Evolutionary conservation across 2,797 vertebrate species (phyloP), one percentile per base, ranked within the genome.

Genomic region (Enteromius radiatus): DNA sequence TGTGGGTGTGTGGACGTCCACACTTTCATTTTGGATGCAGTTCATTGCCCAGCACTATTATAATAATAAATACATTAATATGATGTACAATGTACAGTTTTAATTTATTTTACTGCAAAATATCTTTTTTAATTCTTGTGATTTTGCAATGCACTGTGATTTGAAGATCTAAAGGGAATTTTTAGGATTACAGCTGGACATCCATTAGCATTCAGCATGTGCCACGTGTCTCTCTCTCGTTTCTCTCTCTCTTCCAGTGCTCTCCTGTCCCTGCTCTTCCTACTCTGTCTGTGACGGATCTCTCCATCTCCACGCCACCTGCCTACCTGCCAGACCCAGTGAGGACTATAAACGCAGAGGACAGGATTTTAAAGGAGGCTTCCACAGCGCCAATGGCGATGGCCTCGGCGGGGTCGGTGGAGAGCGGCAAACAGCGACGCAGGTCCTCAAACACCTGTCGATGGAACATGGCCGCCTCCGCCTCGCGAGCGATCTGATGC

Each of bases 251-350:
- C 80, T 33, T 47, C 80, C 65, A 81, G 81, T 89, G 84, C 91
- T 93, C 93, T 84, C 69, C 92, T 94, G 87, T 85, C 93, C 92
- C 93, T 93, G 88, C 90, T 80, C 92, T 94, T 61, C 12, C 49
- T 85, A 77, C 86, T 54, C 43, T 70, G 4, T 49, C 54, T 54
- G 43, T 74, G 59, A 56, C 74, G 7, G 75, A 81, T 31, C 26
- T 75, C 75, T 63, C 54, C 47, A 8, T 36, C 67, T 33, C 26
- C 3, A 19, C 23, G 41, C 7, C 15, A 69, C 87, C 91, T 84
- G 90, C 98, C 95, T 99, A 99, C 98, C 98, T 99, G 96, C 98
- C 98, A 8, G 97, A 97, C 91, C 97, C 97, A 23, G 98, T 98
- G 94, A 99, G 96, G 93, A 99, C 97, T 97, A 99, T 93, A 92